phyloP scores from a whole-genome alignment of 30 jellyfish, hydroid and myxozoan genomes.

The Aurelia aurita complex sp. Pacific region DNA sequence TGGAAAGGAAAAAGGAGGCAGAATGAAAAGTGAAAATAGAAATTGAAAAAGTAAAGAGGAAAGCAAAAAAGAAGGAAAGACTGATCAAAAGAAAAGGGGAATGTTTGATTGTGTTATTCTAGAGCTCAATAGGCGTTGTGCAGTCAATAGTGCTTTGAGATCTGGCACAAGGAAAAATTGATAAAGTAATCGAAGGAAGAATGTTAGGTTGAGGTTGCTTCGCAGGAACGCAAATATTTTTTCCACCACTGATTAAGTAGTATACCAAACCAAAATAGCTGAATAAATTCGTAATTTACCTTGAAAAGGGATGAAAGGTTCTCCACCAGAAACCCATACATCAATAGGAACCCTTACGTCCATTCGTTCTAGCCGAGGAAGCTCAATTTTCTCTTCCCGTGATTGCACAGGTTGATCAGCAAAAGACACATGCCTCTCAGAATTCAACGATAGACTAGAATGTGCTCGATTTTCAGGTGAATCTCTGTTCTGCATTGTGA shows the following conservation, averaged over 20 bases:
- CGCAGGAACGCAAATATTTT: too few species aligned
- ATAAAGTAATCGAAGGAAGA: too few species aligned
- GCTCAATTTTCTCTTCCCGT: not conserved
- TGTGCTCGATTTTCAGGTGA: not conserved
- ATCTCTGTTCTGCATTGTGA: constrained; percentile 2
- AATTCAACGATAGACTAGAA: constrained; percentile 12
- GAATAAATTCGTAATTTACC: constrained; percentile 29
- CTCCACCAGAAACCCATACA: constrained; percentile 96
- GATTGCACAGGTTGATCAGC: constrained; percentile 7
- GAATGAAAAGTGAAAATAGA: not conserved
- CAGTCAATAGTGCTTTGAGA: too few species aligned
- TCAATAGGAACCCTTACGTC: constrained; percentile 89
- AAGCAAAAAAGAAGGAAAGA: too few species aligned
- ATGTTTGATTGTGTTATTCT: too few species aligned
- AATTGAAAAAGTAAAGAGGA: too few species aligned
- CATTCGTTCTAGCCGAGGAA: constrained; percentile 41
- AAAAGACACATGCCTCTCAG: constrained; percentile 46
- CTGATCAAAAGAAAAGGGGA: not conserved
- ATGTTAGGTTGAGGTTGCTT: too few species aligned
- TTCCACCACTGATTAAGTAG: not conserved
- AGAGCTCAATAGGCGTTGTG: too few species aligned
- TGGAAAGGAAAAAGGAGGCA: not conserved
- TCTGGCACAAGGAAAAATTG: too few species aligned
- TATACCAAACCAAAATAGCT: not conserved
- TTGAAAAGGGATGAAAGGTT: constrained; percentile 63